A percentile compares a stretch with the other conserved stretches of the same genome.
Evolutionary conservation across 2,113 vertebrate species (phyloP).

Genomic region (Hemiscyllium ocellatum): DNA sequence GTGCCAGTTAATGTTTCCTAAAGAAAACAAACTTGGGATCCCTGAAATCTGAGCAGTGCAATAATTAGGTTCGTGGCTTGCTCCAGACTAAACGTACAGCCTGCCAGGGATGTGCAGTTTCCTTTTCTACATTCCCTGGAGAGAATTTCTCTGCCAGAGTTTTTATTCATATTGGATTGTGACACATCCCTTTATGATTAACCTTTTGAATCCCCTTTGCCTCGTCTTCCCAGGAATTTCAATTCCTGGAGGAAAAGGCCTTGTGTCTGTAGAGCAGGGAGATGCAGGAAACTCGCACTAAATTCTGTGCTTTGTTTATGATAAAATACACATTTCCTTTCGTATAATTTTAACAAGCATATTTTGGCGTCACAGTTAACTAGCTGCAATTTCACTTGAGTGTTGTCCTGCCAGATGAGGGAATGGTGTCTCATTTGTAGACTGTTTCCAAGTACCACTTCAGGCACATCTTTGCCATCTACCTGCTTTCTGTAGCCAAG

Average conservation of each 20-base stretch:
- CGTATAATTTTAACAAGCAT: background rate
- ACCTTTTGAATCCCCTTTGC: background rate
- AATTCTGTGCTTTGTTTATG: background rate
- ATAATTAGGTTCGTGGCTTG: slow-evolving; percentile 48
- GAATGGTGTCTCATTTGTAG: background rate
- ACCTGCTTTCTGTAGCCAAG: too few relatives aligned
- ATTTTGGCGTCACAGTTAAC: background rate
- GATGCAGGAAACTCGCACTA: background rate
- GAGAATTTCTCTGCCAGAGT: slow-evolving; percentile 27
- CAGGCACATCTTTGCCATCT: background rate
- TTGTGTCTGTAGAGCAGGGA: background rate
- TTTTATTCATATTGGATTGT: slow-evolving; percentile 31
- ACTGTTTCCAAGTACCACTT: background rate
- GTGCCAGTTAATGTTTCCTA: slow-evolving; percentile 53
- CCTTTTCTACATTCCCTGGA: slow-evolving; percentile 30
- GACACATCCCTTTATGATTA: slow-evolving; percentile 25
- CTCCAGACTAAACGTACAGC: slow-evolving; percentile 37
- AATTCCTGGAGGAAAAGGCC: background rate
- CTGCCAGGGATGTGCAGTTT: slow-evolving; percentile 36
- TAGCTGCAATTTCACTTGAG: background rate
- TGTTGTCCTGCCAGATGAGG: background rate
- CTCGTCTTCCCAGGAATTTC: background rate
- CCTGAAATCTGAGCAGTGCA: slow-evolving; percentile 52
- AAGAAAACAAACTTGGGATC: slow-evolving; percentile 56
- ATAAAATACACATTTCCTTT: background rate